Conservation (phyloP, 2,888 invertebrate genomes). For the Itoplectis maculator region DNA sequence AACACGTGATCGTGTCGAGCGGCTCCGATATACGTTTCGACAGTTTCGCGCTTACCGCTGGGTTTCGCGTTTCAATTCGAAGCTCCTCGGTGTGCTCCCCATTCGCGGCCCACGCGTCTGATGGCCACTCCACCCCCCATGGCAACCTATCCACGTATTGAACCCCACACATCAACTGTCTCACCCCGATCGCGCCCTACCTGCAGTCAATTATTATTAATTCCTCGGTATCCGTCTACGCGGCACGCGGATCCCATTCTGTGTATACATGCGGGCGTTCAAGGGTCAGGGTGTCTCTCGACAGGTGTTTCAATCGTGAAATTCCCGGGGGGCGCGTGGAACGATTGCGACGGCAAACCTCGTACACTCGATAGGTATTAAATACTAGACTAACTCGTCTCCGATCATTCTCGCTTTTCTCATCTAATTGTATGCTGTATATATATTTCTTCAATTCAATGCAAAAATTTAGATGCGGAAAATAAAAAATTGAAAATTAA, state of each 20-base stretch:
- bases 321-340: background rate
- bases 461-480: too few relatives aligned
- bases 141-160: background rate
- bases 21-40: constrained; percentile 10
- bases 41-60: constrained; percentile 3
- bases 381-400: constrained; percentile 2
- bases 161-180: background rate
- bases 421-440: background rate
- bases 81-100: background rate
- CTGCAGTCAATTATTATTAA: constrained; percentile 65
- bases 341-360: constrained; percentile 20
- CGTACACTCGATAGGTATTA: constrained; percentile 9
- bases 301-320: constrained; percentile 47
- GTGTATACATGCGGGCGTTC: constrained; percentile 8
- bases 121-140: background rate
- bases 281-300: constrained; percentile 1
- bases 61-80: constrained; percentile 28
- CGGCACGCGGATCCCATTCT: constrained; percentile 14
- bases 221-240: constrained; percentile 35
- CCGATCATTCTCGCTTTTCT: constrained; percentile 23
- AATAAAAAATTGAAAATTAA: too few relatives aligned
- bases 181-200: constrained; percentile 25
- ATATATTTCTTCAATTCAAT: too few relatives aligned
- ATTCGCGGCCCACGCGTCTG: background rate
- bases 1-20: constrained; percentile 45